Percentiles rank a stretch among this genome's conserved stretches.
Evolutionary conservation across 2,113 vertebrate species (phyloP).

Genomic region (Brachyistius frenatus): DNA sequence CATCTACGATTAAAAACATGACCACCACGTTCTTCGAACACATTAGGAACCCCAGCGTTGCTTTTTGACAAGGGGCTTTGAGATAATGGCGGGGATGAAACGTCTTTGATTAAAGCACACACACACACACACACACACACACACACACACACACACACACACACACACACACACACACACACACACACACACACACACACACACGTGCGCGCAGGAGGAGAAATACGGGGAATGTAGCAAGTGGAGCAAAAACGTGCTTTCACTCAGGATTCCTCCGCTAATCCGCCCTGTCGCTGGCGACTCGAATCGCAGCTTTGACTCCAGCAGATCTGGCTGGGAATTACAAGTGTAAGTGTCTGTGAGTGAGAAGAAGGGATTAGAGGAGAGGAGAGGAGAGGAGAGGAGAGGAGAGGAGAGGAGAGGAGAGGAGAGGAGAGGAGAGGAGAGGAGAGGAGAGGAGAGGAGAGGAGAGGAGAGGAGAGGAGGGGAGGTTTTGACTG

Average conservation of each 20-base stretch:
- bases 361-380: constrained; percentile 81
- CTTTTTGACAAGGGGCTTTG: constrained; percentile 57
- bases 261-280: constrained; percentile 76
- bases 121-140: not conserved
- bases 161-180: constrained; percentile 10
- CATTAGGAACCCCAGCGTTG: constrained; percentile 20
- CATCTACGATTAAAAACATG: constrained; percentile 57
- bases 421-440: not conserved
- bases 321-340: constrained; percentile 76
- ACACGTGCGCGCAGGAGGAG: not conserved
- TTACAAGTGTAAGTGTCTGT: constrained; percentile 85
- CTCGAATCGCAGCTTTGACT: constrained; percentile 81
- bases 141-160: constrained; percentile 4
- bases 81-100: constrained; percentile 48
- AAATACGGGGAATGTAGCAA: constrained; percentile 37
- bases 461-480: not conserved
- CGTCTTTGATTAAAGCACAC: constrained; percentile 36
- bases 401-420: not conserved
- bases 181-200: constrained; percentile 9
- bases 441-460: not conserved
- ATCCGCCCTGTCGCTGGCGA: constrained; percentile 76
- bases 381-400: constrained; percentile 14
- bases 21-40: constrained; percentile 4
- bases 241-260: constrained; percentile 67
- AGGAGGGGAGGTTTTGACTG: not conserved